phyloP scores from a whole-genome alignment of 2,797 vertebrate species.

The Sebastes minor region DNA sequence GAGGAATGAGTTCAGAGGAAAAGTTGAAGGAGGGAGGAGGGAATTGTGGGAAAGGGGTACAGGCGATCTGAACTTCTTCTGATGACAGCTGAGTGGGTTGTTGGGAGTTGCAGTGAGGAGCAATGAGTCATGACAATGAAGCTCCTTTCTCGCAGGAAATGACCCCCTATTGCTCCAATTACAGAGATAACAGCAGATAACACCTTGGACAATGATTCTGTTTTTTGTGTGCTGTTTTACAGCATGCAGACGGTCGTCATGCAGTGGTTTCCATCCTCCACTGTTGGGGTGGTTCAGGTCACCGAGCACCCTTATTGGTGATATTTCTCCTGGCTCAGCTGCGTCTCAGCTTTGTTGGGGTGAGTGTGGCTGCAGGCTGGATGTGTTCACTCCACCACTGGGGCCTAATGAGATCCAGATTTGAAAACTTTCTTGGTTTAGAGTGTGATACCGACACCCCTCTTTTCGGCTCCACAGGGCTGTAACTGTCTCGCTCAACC shows the following conservation, averaged over 20 bases:
- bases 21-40: not conserved
- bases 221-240: constrained; percentile 21
- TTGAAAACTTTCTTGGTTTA: constrained; percentile 43
- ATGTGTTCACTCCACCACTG: constrained; percentile 60
- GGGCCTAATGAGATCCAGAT: constrained; percentile 78
- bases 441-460: constrained; percentile 59
- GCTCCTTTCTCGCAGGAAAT: constrained; percentile 64
- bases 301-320: constrained; percentile 37
- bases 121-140: constrained; percentile 45
- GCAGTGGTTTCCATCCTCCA: constrained; percentile 43
- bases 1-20: constrained; percentile 46
- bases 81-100: constrained; percentile 20
- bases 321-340: constrained; percentile 59
- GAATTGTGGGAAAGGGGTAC: constrained; percentile 7
- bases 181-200: constrained; percentile 65
- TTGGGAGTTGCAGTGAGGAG: constrained; percentile 15
- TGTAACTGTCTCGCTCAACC: constrained; percentile 36
- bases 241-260: constrained; percentile 16
- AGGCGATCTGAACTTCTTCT: constrained; percentile 41
- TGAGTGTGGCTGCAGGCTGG: constrained; percentile 54
- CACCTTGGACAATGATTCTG: constrained; percentile 21
- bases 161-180: constrained; percentile 57
- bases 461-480: constrained; percentile 36
- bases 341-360: constrained; percentile 55
- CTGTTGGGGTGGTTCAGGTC: constrained; percentile 50